Evolutionary conservation across 2,888 invertebrate species (phyloP).

Genomic region (Drosophila cognata): DNA sequence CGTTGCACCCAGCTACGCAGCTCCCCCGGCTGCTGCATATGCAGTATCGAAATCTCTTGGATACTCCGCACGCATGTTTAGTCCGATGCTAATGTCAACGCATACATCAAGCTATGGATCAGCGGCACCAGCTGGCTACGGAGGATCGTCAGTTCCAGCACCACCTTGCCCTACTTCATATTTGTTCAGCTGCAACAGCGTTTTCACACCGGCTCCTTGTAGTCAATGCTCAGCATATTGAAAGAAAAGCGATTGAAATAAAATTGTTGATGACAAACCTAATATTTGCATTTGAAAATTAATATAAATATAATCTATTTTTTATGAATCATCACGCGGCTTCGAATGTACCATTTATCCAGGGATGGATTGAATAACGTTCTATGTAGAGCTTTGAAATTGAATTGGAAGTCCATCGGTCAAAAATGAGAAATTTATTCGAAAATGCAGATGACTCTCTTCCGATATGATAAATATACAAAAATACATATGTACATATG

Average conservation of each 20-base stretch:
- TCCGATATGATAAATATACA: background rate
- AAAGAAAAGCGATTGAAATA: slow-evolving; percentile 17
- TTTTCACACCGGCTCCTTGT: slow-evolving; percentile 55
- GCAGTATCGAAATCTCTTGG: slow-evolving; percentile 24
- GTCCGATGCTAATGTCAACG: slow-evolving; percentile 44
- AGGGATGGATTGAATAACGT: background rate
- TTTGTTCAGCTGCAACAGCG: slow-evolving; percentile 61
- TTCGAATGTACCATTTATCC: too few species aligned
- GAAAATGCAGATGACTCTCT: background rate
- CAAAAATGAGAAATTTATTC: background rate
- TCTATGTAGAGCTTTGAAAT: background rate
- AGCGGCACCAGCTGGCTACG: slow-evolving; percentile 19
- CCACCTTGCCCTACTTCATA: slow-evolving; percentile 61
- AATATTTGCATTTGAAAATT: background rate
- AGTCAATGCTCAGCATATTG: slow-evolving; percentile 49
- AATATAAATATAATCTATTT: background rate
- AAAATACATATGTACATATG: background rate
- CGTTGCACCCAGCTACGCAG: slow-evolving; percentile 17
- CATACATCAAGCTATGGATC: slow-evolving; percentile 40
- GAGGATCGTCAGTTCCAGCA: slow-evolving; percentile 50
- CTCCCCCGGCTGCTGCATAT: slow-evolving; percentile 27
- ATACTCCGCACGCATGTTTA: slow-evolving; percentile 61
- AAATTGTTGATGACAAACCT: slow-evolving; percentile 11
- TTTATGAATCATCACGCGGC: background rate
- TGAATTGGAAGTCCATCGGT: background rate